Conservation (phyloP, 2,113 vertebrate species). For the Oreochromis tanganicae region DNA sequence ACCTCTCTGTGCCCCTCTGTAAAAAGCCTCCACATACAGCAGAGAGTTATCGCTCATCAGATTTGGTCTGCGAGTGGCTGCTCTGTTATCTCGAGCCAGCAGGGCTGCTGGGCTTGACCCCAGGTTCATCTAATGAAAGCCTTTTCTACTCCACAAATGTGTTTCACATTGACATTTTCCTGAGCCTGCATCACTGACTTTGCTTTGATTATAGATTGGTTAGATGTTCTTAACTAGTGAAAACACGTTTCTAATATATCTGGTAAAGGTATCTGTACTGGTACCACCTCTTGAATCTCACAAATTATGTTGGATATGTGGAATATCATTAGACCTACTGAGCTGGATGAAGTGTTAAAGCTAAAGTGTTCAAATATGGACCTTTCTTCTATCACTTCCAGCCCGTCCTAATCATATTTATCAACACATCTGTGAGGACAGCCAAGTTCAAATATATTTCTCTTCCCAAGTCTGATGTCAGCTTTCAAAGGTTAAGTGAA, state of each 20-base stretch:
- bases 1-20: neutral
- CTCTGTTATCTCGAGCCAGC: conserved; percentile 13
- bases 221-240: neutral
- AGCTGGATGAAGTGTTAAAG: neutral
- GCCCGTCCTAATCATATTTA: neutral
- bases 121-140: neutral
- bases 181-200: neutral
- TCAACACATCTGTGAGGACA: conserved; percentile 1
- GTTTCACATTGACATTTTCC: neutral
- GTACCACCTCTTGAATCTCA: neutral
- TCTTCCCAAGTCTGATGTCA: conserved; percentile 9
- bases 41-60: neutral
- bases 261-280: neutral
- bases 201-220: neutral
- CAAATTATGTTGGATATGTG: neutral
- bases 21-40: neutral
- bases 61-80: neutral
- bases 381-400: neutral
- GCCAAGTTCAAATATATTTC: conserved; percentile 9
- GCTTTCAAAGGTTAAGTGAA: conserved; percentile 34
- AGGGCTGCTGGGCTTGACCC: neutral
- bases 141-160: neutral
- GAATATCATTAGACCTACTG: neutral
- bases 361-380: neutral
- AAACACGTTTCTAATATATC: neutral